Base-by-base conservation (phyloP, 2,797 vertebrate species). In the Aldrovandia affinis region DNA sequence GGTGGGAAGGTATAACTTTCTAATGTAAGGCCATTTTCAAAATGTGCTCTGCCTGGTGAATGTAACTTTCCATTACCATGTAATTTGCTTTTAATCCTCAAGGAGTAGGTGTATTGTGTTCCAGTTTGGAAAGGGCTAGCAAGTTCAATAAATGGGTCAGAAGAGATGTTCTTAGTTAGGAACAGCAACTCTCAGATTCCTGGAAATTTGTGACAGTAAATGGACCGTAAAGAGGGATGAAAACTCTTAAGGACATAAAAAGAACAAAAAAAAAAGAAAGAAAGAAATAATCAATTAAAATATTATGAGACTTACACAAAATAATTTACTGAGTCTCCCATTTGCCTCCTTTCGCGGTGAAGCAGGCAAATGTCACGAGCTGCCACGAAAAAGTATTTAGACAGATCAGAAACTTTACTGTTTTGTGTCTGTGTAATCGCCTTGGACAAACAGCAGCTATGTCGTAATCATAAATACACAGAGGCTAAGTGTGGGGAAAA, bases 21-120 rank as follows among this genome's bases (percentile, higher is more conserved):
- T 52, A 65, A 59, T 54, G 36, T 25, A 44, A 68, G 28, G 50
- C 75, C 85, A 81, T 50, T 83, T 92, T 73, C 86, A 88, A 86
- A 83, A 92, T 90, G 89, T 33, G 8, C 42, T 6, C 80, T 82
- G 33, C 25, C 25, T 0, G 50, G 33, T 25, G 20, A 44, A 22
- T 44, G 42, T 39, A 44, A 25, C 20, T n/a, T 77, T 70, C 65
- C 36, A 36, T 30, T 70, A 7, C 42, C 68, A 18, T 70, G 78
- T n/a, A 50, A 55, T 15, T 50, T 42, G 80, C 33, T 42, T 36
- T 28, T 57, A 65, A 12, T 52, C 52, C 77, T 36, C 20, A 52
- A 33, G 83, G 78, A 42, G 61, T 70, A 54, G 20, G 44, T 80
- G 78, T 70, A 63, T 75, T 65, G 75, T 57, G 44, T 59, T 83